A percentile compares a stretch with the other conserved stretches of the same genome.
Evolutionary conservation across 2,888 invertebrate genomes (phyloP).

Genomic region (Phengaris alcon): DNA sequence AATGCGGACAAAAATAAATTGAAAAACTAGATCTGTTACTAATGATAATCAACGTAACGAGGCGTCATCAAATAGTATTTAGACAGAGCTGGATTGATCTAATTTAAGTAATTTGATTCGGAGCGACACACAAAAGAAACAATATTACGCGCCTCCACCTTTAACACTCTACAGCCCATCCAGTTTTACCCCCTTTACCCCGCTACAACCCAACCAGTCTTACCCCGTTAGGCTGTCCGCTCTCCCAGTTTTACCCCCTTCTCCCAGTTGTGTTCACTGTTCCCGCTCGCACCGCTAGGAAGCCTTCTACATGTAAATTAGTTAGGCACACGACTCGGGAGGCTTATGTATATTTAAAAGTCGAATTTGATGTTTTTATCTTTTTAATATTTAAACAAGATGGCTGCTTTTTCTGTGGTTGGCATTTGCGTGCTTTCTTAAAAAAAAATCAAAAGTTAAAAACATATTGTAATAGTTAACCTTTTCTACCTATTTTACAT

Average conservation of each 20-base stretch:
- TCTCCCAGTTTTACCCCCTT: not conserved
- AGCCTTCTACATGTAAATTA: conserved; percentile 14
- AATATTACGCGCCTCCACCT: not conserved
- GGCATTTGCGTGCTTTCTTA: too few species aligned
- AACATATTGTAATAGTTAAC: too few species aligned
- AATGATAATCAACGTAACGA: not conserved
- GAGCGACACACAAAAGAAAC: conserved; percentile 2
- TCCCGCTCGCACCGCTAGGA: too few species aligned
- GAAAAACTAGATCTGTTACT: not conserved
- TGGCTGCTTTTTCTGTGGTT: not conserved
- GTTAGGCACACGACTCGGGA: not conserved
- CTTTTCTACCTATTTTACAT: too few species aligned
- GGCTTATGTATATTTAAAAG: conserved; percentile 13
- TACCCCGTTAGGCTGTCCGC: too few species aligned
- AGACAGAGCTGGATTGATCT: not conserved
- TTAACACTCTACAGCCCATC: not conserved
- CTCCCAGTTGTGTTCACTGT: not conserved
- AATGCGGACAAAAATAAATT: not conserved
- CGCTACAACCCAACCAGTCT: too few species aligned
- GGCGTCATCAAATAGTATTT: conserved; percentile 8
- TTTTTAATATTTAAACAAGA: not conserved
- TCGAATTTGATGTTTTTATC: not conserved
- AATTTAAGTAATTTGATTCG: conserved; percentile 6
- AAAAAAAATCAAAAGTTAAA: too few species aligned
- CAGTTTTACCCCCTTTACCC: not conserved